Evolutionary conservation across 2,888 invertebrate genomes (phyloP).

Genomic region (Drosophila demipolita): DNA sequence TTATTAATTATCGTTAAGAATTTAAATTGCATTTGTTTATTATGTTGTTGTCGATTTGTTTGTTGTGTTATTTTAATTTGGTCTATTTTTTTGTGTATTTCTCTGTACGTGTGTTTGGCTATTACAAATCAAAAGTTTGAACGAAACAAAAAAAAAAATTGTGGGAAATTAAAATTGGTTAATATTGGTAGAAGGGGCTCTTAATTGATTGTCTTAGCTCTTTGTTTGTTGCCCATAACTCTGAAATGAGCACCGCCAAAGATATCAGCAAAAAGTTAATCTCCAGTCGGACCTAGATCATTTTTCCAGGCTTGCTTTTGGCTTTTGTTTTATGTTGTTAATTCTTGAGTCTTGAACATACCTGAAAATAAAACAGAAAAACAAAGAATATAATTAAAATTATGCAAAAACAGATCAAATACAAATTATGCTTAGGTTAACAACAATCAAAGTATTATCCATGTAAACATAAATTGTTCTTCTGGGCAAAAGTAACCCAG

Average conservation of each 20-base stretch:
- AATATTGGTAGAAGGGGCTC: background rate
- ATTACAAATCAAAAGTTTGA: background rate
- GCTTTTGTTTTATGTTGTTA: background rate
- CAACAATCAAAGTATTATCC: conserved; percentile 2
- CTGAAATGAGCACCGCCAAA: background rate
- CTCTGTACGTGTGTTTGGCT: background rate
- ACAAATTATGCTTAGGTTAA: conserved; percentile 15
- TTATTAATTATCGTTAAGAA: background rate
- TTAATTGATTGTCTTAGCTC: background rate
- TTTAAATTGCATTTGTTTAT: background rate
- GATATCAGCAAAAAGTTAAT: conserved; percentile 2
- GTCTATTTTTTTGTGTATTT: background rate
- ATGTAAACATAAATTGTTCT: conserved; percentile 27
- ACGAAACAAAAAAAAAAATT: background rate
- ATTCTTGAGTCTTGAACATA: conserved; percentile 22
- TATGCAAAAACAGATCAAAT: conserved; percentile 26
- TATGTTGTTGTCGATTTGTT: background rate
- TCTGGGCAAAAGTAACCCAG: conserved; percentile 5
- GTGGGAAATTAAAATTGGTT: background rate
- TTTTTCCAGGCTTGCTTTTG: background rate
- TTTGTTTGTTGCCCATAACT: background rate
- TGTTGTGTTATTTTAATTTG: background rate
- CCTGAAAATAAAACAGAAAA: conserved; percentile 55
- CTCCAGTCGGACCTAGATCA: background rate
- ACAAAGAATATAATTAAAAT: conserved; percentile 1